These are phyloP conservation scores for Lethrus apterus DNA, from an alignment of 1,140 invertebrate genomes.

Conservation along the genomic window DNA sequence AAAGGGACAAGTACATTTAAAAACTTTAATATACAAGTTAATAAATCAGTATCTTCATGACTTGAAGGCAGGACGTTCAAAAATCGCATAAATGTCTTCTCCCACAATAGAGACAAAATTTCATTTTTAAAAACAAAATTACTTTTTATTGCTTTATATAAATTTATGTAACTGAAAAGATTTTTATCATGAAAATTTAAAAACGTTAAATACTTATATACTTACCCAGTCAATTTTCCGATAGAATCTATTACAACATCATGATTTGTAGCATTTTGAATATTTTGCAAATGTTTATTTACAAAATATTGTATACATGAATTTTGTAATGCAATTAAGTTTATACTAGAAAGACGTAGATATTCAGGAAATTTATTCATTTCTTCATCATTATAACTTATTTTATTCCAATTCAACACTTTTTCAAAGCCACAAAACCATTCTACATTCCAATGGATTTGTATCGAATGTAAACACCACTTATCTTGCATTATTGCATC, in stretches of 20 bases:
- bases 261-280: constrained; percentile 57
- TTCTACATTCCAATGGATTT: constrained; percentile 48
- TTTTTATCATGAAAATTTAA: constrained; percentile 16
- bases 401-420: constrained; percentile 30
- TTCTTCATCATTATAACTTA: constrained; percentile 24
- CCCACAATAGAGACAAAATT: constrained; percentile 50
- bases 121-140: constrained; percentile 29
- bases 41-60: constrained; percentile 49
- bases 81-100: constrained; percentile 49
- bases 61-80: constrained; percentile 51
- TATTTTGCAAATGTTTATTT: constrained; percentile 45
- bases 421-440: constrained; percentile 42
- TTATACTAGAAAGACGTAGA: constrained; percentile 36
- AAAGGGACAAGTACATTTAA: constrained; percentile 36
- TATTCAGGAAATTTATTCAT: constrained; percentile 35
- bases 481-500: constrained; percentile 40
- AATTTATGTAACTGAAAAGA: constrained; percentile 31
- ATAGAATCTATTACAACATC: constrained; percentile 46
- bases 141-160: constrained; percentile 25
- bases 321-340: constrained; percentile 43
- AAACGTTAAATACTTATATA: constrained; percentile 18
- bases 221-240: constrained; percentile 49
- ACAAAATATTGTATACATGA: constrained; percentile 45
- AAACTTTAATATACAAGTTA: constrained; percentile 50
- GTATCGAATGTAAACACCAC: constrained; percentile 37